A percentile compares a stretch with the other conserved stretches of the same genome.
These are phyloP conservation scores for Mohoua ochrocephala DNA, from an alignment of 2,113 vertebrate species.

Conservation along the genomic window DNA sequence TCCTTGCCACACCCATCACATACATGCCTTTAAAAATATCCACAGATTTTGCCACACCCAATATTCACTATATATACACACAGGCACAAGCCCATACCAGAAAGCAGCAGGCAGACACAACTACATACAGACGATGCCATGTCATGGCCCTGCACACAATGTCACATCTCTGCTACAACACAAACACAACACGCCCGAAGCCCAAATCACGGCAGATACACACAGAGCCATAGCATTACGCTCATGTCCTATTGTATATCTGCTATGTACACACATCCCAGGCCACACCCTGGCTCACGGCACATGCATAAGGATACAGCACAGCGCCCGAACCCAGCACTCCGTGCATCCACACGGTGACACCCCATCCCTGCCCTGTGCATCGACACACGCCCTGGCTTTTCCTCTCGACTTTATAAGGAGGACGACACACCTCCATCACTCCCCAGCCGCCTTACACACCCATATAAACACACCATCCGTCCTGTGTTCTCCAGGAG, in stretches of 20 bases:
- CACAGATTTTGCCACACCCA: neutral
- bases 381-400: neutral
- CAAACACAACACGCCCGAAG: neutral
- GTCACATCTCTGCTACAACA: neutral
- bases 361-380: neutral
- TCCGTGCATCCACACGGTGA: neutral
- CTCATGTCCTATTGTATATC: neutral
- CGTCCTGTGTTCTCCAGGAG: neutral
- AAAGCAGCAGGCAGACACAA: neutral
- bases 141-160: neutral
- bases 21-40: neutral
- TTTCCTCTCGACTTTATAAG: neutral
- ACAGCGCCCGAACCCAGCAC: neutral
- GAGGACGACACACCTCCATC: neutral
- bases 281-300: neutral
- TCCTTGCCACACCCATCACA: neutral
- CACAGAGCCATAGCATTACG: rapidly evolving
- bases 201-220: neutral
- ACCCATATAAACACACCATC: neutral
- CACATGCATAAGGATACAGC: neutral
- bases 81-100: neutral
- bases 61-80: neutral
- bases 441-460: neutral
- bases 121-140: neutral
- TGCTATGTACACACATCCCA: neutral